Evolutionary conservation across 2,888 invertebrate genomes (phyloP).

Genomic region (Steromphala cineraria): DNA sequence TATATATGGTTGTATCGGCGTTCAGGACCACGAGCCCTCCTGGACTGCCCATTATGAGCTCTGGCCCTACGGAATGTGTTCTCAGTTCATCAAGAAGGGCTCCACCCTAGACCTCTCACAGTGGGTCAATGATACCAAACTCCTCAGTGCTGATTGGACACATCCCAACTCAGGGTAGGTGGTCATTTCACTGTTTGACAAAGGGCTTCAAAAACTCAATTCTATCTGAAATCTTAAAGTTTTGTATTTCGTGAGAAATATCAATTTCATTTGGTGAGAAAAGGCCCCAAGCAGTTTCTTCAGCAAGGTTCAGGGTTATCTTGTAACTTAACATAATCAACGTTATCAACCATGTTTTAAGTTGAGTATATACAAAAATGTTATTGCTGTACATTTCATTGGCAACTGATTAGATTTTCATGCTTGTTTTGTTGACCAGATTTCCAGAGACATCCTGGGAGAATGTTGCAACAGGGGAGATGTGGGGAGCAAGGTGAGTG

Average conservation of each 20-base stretch:
- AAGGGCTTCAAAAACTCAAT: too few species aligned
- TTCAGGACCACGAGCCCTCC: constrained; percentile 68
- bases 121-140: constrained; percentile 44
- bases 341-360: neutral
- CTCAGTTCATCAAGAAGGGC: constrained; percentile 50
- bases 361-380: too few species aligned
- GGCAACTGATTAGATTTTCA: too few species aligned
- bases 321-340: too few species aligned
- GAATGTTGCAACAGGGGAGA: constrained; percentile 71
- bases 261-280: too few species aligned
- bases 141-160: constrained; percentile 63
- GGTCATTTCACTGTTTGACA: too few species aligned
- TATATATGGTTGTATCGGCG: constrained; percentile 71
- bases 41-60: constrained; percentile 60
- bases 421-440: constrained; percentile 40
- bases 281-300: too few species aligned
- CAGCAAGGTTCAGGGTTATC: too few species aligned
- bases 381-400: too few species aligned
- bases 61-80: constrained; percentile 69
- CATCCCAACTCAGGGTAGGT: constrained; percentile 56
- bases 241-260: neutral
- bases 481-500: constrained; percentile 73
- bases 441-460: constrained; percentile 69
- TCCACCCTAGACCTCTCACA: constrained; percentile 39
- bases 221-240: neutral